Base-by-base conservation (phyloP, 2,888 invertebrate genomes). In the Pyrrhosoma nymphula region DNA sequence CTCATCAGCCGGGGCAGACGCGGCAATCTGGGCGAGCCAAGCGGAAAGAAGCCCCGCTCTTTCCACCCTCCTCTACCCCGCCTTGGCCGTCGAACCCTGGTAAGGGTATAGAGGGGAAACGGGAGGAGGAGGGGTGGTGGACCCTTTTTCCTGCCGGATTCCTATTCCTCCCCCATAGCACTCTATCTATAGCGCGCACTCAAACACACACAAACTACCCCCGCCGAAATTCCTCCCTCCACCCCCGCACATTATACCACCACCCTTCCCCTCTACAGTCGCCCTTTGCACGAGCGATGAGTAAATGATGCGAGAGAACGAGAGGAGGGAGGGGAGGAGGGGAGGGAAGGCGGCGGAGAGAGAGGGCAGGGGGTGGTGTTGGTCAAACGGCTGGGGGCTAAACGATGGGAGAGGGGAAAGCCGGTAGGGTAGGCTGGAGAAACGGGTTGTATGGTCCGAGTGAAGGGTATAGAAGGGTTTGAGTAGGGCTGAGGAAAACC, bases 1-100 rank as follows among this genome's bases (percentile, higher is more conserved):
- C 89, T 89, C 82, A 82, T 82, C 82, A 82, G 35, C 82, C 82
- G 35, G 30, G 82, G 82, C 82, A 82, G 82, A 82, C 82, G 82
- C 82, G 82, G 69, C n/a, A 82, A 82, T 82, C 82, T 82, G 82
- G 82, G 16, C 35, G 82, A 82, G 18, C 30, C 35, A 35, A 35
- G 35, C 35, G 82, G 82, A 35, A 23, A 16, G 35, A 8, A 39
- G 47, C 89, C 55, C 56, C 26, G 6, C n/a, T 4, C 23, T 39
- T 39, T 16, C 89, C 47, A 1, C 47, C 47, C 88, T 35, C 16
- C 16, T n/a, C 20, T 47, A 39, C 88, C 47, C 23, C 88, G 88
- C 12, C 88, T 47, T 47, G 47, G 39, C 88, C 88, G 88, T 8
- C 39, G 35, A 35, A 23, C 69, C 26, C 69, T 69, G 69, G 26